phyloP scores from a whole-genome alignment of 2,797 vertebrate genomes.

The Enoplosus armatus region DNA sequence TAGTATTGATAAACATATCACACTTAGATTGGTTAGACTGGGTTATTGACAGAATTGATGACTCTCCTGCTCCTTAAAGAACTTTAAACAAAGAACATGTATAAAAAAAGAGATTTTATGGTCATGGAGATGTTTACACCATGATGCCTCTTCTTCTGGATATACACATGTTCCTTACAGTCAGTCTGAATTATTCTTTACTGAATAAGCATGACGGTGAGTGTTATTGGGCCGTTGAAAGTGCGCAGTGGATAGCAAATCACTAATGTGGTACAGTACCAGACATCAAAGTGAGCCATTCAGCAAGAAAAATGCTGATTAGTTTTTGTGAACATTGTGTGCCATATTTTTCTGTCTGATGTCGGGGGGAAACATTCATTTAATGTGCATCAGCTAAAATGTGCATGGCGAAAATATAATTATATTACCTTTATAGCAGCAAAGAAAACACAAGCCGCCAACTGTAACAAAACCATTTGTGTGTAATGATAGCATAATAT shows the following conservation, averaged over 20 bases:
- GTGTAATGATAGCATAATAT: not conserved
- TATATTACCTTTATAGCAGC: conserved; percentile 25
- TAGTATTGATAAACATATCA: not conserved
- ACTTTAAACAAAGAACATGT: not conserved
- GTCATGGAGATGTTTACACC: not conserved
- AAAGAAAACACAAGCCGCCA: conserved; percentile 25
- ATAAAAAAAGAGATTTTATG: not conserved
- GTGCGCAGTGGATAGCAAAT: conserved; percentile 58
- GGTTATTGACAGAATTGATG: not conserved
- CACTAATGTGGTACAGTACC: conserved; percentile 53
- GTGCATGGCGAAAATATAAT: conserved; percentile 32
- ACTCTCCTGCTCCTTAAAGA: not conserved
- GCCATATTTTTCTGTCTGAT: conserved; percentile 44
- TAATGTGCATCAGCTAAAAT: conserved; percentile 53
- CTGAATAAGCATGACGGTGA: conserved; percentile 19
- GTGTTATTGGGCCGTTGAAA: conserved; percentile 41
- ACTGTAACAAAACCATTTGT: conserved; percentile 18
- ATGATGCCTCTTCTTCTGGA: not conserved
- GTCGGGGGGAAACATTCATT: conserved; percentile 29
- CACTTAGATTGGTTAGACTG: not conserved
- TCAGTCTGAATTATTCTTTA: conserved; percentile 7
- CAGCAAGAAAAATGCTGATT: conserved; percentile 65
- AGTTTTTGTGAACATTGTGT: conserved; percentile 55
- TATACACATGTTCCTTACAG: not conserved
- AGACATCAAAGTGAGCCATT: conserved; percentile 72